Evolutionary conservation across 1,140 invertebrate genomes (phyloP), one percentile per base, ranked within the genome.

Genomic region (Theocolax elegans): DNA sequence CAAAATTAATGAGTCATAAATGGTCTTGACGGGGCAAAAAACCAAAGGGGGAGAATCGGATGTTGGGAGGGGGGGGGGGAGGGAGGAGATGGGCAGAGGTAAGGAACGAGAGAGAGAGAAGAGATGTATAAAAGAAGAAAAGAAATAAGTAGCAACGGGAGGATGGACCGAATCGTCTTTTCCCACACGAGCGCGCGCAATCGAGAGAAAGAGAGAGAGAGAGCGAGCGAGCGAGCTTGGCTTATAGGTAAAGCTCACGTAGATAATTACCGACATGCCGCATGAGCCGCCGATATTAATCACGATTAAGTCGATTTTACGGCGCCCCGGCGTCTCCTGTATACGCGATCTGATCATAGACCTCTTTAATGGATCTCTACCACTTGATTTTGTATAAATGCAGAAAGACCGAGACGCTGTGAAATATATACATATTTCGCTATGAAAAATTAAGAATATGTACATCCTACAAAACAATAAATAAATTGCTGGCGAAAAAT

Each of bases 1-100:
- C 56, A 68, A 68, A 68, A 68, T 68, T 68, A 68, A 68, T 68
- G 66, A 68, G 44, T 53, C 58, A 42, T 68, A 68, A 68, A 71
- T 71, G 63, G 53, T 54, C 29, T 60, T 29, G 59, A 46, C 31
- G 56, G 51, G 40, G 19, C 19, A 59, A 73, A 63, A 68, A 67
- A 38, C 51, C 19, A 68, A 12, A 27, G 38, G 65, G 35, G 62
- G 53, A 59, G 40, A 69, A 29, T 38, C 29, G 8, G 17, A 13
- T 0, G 9, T 27, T n/a, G 31, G 8, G 53, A 3, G 31, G 19
- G 23, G 19, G 3, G 7, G 53, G 35, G 53, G 1, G 58, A 38
- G 56, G 48, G 62, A 54, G 35, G 68, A 9, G n/a, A n/a, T n/a
- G n/a, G n/a, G n/a, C n/a, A 35, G 10, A 65, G 38, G 54, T 31